Evolutionary conservation across 2,797 vertebrate genomes (phyloP), one percentile per base, ranked within the genome.

Genomic region (Danio tinwini): DNA sequence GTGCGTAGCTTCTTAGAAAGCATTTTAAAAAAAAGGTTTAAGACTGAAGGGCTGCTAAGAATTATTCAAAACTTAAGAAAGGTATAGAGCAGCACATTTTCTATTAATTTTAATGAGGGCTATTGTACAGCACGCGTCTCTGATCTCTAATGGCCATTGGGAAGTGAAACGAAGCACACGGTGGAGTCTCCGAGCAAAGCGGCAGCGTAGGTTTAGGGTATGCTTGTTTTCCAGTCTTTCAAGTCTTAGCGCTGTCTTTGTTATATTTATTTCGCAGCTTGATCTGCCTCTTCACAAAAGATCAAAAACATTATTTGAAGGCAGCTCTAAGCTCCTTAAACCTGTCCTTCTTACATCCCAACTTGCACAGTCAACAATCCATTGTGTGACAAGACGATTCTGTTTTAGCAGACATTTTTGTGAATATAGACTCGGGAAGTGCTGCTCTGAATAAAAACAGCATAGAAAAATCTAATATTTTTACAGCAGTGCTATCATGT

Each of bases 301-400:
- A 78, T 81, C 70, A n/a, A 84, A 82, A 82, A 70, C 74, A 49
- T 68, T 62, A 69, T 50, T 82, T 75, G 78, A 86, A 84, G 76
- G 75, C 80, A 76, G 83, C 80, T 74, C 62, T 90, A 89, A 91
- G 85, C 86, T 84, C 75, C 89, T 88, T 87, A 86, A 63, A 78
- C 58, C 76, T 64, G 76, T 76, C 81, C 58, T 76, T 76, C 82
- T 78, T 71, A 77, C 49, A 80, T 74, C 52, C 13, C n/a, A 64
- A 61, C 69, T 74, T 61, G 56, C 64, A 74, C 65, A 78, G 37
- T 63, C 83, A 76, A 80, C 83, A 70, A 42, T 69, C 17, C 19
- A 37, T 71, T 74, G 82, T 76, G 65, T 78, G 81, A 53, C 64
- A 61, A 50, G 45, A 58, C 11, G 39, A 74, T 71, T 78, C 81